phyloP scores from a whole-genome alignment of 1,140 invertebrate genomes.

The Thaumatotibia leucotreta region DNA sequence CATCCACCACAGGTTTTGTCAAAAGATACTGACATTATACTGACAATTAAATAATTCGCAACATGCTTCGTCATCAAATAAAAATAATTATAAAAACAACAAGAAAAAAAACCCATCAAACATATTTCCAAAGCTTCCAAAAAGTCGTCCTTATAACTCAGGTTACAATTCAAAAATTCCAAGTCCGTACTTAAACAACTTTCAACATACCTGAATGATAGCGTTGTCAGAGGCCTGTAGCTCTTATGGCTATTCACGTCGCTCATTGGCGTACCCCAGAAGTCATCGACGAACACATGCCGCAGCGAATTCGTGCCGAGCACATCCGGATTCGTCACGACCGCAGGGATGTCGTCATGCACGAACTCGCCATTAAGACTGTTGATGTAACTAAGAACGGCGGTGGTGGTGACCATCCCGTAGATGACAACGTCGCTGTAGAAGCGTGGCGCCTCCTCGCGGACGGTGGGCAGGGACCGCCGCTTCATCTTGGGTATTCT shows the following conservation, averaged over 20 bases:
- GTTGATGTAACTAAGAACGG: slow-evolving; percentile 86
- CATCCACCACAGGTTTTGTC: too few relatives aligned
- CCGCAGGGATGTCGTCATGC: slow-evolving; percentile 94
- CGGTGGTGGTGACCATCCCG: slow-evolving; percentile 80
- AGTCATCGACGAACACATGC: slow-evolving; percentile 89
- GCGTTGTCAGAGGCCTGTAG: slow-evolving; percentile 87
- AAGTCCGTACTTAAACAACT: too few relatives aligned
- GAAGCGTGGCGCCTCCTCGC: slow-evolving; percentile 49
- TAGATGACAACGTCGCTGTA: slow-evolving; percentile 73
- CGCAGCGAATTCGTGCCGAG: slow-evolving; percentile 81
- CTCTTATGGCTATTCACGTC: slow-evolving; percentile 90
- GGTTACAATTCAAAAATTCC: too few relatives aligned
- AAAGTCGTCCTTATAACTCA: too few relatives aligned
- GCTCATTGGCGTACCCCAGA: slow-evolving; percentile 94
- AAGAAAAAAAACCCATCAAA: too few relatives aligned
- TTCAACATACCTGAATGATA: slow-evolving; percentile 87
- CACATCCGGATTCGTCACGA: slow-evolving; percentile 91
- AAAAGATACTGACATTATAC: too few relatives aligned
- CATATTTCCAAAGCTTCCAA: too few relatives aligned
- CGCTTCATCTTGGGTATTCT: slow-evolving; percentile 64
- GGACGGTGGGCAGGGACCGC: slow-evolving; percentile 53
- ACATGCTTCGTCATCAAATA: too few relatives aligned
- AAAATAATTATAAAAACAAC: too few relatives aligned
- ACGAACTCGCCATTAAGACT: slow-evolving; percentile 92
- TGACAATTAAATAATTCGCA: too few relatives aligned